phyloP scores from a whole-genome alignment of 1,140 invertebrate genomes.

The Elysia chlorotica region DNA sequence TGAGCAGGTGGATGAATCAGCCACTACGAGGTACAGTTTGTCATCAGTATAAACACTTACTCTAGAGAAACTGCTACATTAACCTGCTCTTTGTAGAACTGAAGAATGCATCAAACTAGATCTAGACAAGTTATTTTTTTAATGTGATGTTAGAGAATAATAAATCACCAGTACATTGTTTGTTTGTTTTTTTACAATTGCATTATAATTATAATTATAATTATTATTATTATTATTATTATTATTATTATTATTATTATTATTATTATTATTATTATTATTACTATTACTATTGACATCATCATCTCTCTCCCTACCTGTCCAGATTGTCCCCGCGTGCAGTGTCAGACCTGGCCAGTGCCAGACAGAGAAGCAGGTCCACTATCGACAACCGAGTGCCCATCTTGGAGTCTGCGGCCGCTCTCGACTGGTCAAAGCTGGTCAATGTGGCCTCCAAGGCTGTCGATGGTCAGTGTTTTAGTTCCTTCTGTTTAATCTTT shows the following conservation, averaged over 20 bases:
- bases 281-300: neutral
- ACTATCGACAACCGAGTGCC: conserved; percentile 37
- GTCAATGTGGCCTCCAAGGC: conserved; percentile 78
- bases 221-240: neutral
- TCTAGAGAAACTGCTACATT: conserved; percentile 70
- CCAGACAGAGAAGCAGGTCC: conserved; percentile 28
- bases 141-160: no score
- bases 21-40: conserved; percentile 2
- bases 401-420: conserved; percentile 48
- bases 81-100: conserved; percentile 74
- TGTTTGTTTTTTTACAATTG: neutral
- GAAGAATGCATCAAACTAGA: no score
- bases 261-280: neutral
- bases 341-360: conserved; percentile 31
- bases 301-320: neutral
- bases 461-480: conserved; percentile 67
- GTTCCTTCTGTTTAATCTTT: no score
- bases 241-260: neutral
- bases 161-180: neutral
- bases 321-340: conserved; percentile 57
- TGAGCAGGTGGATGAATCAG: conserved; percentile 21
- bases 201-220: neutral
- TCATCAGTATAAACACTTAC: no score
- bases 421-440: conserved; percentile 78
- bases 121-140: no score